Evolutionary conservation across 2,113 vertebrate genomes (phyloP), one percentile per base, ranked within the genome.

Genomic region (Columba livia): DNA sequence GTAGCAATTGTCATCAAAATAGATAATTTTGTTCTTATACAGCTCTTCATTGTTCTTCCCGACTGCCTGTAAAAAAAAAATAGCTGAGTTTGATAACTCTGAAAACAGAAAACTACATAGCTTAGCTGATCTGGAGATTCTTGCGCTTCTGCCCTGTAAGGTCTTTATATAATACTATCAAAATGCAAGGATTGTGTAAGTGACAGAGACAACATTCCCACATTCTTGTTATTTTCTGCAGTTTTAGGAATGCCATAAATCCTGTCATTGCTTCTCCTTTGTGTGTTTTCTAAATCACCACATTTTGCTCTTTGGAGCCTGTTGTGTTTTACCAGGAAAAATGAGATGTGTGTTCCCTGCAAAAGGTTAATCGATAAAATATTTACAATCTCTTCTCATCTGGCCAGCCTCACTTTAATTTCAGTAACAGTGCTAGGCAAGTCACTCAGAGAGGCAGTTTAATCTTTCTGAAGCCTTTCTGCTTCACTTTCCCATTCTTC

Each of bases 351-450:
- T 51, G 42, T 93, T 95, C 92, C 72, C 34, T 67, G 81, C 51
- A 88, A 73, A 93, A 96, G 91, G 91, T 94, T 96, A 93, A 95
- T 94, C 38, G 1, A 91, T 88, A 96, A 94, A 96, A 96, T 90
- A 91, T 95, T 94, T 93, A 66, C 91, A 80, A 77, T 78, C 51
- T 88, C 60, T 71, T 90, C 95, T 95, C 81, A 89, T 93, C 89
- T 96, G 90, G 89, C 38, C 85, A 91, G 56, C 42, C 42, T 78
- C 64, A 62, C 60, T 93, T 96, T 83, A 94, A 96, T 91, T 95
- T 95, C 85, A 74, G 81, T 61, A 94, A 89, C 57, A 85, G 53
- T 15, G 36, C 60, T 78, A 79, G 85, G 91, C 79, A 80, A 4
- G 48, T 93, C 74, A 44, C 66, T 88, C 60, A 72, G 74, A 85